Evolutionary conservation across 2,113 vertebrate species (phyloP).

Genomic region (Petrocephalus zakoni): DNA sequence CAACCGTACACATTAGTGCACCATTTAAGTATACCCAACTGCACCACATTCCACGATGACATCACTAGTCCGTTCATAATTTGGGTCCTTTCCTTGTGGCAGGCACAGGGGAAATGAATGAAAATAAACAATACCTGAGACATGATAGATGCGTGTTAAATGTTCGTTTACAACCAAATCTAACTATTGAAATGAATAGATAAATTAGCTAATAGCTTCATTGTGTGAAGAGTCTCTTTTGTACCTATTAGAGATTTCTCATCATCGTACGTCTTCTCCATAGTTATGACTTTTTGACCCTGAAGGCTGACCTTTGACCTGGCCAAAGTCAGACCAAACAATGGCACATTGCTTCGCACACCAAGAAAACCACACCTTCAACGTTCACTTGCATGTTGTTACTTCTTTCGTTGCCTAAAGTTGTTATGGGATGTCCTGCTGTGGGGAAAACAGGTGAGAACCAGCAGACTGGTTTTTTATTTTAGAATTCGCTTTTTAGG

Average conservation of each 20-base stretch:
- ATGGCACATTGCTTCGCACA: background rate
- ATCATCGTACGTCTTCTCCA: background rate
- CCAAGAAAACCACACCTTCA: background rate
- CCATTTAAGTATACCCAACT: background rate
- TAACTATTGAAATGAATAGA: background rate
- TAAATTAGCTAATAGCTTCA: background rate
- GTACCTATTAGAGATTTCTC: background rate
- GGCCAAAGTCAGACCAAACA: background rate
- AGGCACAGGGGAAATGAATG: background rate
- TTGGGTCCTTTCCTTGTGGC: background rate
- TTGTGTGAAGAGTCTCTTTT: background rate
- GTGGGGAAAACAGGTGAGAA: background rate
- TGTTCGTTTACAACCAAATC: background rate
- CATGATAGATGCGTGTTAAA: background rate
- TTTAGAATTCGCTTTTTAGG: background rate
- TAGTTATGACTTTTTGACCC: constrained; percentile 1
- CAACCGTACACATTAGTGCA: background rate
- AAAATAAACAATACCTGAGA: background rate
- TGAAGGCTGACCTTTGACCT: background rate
- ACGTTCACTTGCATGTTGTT: background rate
- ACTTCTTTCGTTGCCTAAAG: background rate
- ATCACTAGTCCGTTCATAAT: background rate
- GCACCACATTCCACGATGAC: background rate
- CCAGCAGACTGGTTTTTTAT: background rate
- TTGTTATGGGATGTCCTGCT: background rate